phyloP scores from a whole-genome alignment of 2,113 vertebrate genomes.

The Nanorana parkeri region DNA sequence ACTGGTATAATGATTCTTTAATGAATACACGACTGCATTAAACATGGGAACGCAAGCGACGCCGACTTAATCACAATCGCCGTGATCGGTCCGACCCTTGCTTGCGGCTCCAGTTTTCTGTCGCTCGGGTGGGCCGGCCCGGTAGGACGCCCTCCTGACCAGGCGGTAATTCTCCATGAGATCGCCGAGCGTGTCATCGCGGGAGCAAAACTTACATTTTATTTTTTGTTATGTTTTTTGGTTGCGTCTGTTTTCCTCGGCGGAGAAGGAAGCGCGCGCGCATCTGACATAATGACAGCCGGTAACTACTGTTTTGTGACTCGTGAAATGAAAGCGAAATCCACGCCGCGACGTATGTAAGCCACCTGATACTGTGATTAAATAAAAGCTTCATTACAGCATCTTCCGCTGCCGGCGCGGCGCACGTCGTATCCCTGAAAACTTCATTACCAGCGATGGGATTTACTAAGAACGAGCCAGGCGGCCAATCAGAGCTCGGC shows the following conservation, averaged over 20 bases:
- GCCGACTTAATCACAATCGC: background rate
- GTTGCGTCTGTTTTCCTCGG: background rate
- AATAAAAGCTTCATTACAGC: constrained; percentile 8
- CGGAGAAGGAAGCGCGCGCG: background rate
- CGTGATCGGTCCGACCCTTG: background rate
- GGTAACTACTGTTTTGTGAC: constrained; percentile 30
- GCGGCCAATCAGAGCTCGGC: no score
- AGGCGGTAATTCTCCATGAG: background rate
- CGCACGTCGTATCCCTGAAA: no score
- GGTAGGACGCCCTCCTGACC: background rate
- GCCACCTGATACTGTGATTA: constrained; percentile 16
- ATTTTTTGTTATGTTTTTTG: no score
- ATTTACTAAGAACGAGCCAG: no score
- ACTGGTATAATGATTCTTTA: no score
- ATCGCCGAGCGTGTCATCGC: background rate
- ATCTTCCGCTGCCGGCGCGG: background rate
- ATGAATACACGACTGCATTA: no score
- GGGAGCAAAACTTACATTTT: no score
- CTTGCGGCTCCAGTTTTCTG: no score
- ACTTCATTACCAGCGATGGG: no score
- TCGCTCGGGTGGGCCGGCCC: background rate
- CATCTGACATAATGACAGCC: constrained; percentile 7
- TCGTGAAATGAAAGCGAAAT: constrained; percentile 32
- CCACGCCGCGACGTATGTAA: background rate
- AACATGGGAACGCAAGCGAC: no score